Conservation (phyloP, 2,113 vertebrate species). For the Opisthocomus hoazin region DNA sequence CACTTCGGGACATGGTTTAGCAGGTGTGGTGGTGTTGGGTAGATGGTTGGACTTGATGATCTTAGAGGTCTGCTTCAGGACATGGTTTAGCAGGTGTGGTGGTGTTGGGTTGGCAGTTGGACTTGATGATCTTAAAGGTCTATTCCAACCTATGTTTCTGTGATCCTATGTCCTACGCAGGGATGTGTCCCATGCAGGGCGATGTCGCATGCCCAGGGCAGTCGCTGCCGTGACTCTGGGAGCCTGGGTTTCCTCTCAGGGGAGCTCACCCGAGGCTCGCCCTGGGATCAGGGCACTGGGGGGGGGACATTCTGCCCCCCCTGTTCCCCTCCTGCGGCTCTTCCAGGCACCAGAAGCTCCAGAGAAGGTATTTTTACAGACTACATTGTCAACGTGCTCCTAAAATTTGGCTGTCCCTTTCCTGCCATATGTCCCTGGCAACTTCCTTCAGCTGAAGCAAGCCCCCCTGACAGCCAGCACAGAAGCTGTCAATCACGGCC, state of each 20-base stretch:
- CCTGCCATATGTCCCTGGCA: conserved; percentile 63
- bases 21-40: no score
- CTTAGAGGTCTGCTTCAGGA: no score
- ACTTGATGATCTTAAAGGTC: no score
- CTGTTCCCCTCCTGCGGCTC: not conserved
- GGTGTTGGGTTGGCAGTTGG: no score
- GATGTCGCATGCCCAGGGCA: not conserved
- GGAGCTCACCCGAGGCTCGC: not conserved
- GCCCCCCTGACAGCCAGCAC: conserved; percentile 62
- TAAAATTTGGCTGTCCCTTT: conserved; percentile 61
- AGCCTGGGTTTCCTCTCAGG: not conserved
- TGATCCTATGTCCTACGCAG: no score
- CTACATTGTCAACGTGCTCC: conserved; percentile 48
- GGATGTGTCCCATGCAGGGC: not conserved
- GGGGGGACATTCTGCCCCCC: not conserved
- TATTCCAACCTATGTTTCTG: no score
- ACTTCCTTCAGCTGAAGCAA: conserved; percentile 48
- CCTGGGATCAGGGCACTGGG: fast-evolving
- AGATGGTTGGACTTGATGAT: no score
- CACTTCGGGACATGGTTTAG: no score
- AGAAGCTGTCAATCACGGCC: conserved; percentile 57
- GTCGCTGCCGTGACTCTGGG: not conserved
- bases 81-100: no score
- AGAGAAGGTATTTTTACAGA: conserved; percentile 48
- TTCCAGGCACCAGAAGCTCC: conserved; percentile 1